Conservation (phyloP, 2,888 invertebrate genomes). For the Eueremaeus valkanovi region DNA sequence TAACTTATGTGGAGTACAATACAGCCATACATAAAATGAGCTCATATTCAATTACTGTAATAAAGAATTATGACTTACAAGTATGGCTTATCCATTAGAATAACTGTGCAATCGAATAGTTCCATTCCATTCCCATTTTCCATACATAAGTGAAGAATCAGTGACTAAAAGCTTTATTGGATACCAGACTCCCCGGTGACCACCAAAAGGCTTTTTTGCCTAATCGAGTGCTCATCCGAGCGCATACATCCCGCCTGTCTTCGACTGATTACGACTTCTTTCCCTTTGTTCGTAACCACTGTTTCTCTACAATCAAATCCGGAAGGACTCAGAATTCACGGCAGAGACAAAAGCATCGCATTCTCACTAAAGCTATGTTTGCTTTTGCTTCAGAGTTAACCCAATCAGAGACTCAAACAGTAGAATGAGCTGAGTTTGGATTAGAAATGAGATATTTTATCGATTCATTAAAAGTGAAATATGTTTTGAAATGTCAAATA, state of each 20-base stretch:
- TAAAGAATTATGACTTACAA: background rate
- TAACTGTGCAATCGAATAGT: background rate
- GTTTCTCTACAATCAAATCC: background rate
- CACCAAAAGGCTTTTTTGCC: slow-evolving; percentile 8
- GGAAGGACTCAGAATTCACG: background rate
- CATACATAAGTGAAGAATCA: background rate
- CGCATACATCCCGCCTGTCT: slow-evolving; percentile 12
- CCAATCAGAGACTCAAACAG: no score
- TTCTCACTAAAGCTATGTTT: slow-evolving; percentile 16
- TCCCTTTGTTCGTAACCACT: background rate
- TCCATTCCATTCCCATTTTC: background rate
- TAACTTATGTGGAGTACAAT: no score
- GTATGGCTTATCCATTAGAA: background rate
- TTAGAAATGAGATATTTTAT: no score
- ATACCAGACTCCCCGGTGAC: background rate
- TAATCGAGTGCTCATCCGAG: slow-evolving; percentile 18
- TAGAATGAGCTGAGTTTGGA: no score
- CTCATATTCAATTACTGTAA: background rate
- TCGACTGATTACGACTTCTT: slow-evolving; percentile 9
- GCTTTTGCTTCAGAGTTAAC: no score
- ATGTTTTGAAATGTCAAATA: no score
- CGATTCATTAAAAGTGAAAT: no score
- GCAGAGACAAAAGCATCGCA: background rate
- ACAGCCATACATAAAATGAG: background rate
- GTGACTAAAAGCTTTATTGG: slow-evolving; percentile 25